Percentiles rank a stretch among this genome's conserved stretches.
phyloP scores from a whole-genome alignment of 2,797 vertebrate genomes.

The Smutsia gigantea region DNA sequence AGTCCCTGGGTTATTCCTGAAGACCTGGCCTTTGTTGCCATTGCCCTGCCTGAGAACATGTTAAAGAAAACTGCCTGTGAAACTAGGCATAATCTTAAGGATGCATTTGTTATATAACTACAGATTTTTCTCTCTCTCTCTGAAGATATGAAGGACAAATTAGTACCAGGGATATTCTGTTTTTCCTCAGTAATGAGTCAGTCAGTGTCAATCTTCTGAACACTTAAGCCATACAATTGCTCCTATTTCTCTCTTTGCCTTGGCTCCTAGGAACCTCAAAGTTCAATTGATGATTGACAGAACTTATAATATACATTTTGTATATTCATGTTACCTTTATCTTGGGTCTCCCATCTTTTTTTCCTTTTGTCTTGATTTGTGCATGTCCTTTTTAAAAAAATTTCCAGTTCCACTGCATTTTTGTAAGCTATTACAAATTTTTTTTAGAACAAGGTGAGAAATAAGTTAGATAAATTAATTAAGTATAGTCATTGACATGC shows the following conservation, averaged over 20 bases:
- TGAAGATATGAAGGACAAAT: background rate
- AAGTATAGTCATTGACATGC: background rate
- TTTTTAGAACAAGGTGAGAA: background rate
- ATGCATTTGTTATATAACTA: background rate
- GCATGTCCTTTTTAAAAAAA: background rate
- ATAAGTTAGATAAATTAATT: background rate
- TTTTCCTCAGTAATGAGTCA: background rate
- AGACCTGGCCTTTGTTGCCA: background rate
- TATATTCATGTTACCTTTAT: background rate
- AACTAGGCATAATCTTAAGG: background rate
- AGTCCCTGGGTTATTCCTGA: background rate
- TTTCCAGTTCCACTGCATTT: background rate
- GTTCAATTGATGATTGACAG: background rate
- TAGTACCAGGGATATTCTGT: background rate
- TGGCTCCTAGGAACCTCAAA: background rate
- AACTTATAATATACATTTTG: background rate
- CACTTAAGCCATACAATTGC: background rate
- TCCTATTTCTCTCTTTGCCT: background rate
- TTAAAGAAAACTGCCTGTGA: background rate
- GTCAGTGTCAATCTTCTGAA: background rate
- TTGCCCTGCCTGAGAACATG: background rate
- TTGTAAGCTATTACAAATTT: background rate
- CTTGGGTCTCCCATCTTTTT: background rate
- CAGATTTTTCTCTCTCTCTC: background rate
- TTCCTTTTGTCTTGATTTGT: background rate